These are phyloP conservation scores for Chelmon rostratus DNA, from an alignment of 2,797 vertebrate genomes.

Conservation along the genomic window DNA sequence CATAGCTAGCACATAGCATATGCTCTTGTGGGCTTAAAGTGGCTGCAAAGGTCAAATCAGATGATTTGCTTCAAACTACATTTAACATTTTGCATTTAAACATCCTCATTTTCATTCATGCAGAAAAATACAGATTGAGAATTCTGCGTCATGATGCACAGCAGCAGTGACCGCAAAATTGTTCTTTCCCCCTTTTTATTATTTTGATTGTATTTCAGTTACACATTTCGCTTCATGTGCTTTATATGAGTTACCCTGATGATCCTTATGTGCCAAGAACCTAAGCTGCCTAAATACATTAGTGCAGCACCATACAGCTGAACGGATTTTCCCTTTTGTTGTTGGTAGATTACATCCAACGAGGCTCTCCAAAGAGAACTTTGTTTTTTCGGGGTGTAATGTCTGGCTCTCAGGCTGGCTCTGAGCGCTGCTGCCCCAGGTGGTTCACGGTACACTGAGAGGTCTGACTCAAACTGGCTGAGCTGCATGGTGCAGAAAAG, in stretches of 20 bases:
- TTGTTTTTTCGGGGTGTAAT: slow-evolving; percentile 28
- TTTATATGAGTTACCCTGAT: background rate
- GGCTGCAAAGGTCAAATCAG: background rate
- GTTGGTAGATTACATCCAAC: background rate
- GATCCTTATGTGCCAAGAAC: background rate
- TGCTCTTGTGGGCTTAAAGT: too few relatives aligned
- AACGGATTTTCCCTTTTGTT: background rate
- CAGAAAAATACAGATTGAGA: background rate
- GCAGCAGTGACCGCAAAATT: background rate
- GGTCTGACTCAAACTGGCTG: slow-evolving; percentile 54
- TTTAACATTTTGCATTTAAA: background rate
- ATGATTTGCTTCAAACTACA: background rate
- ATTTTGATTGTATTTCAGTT: background rate
- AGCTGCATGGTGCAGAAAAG: slow-evolving; percentile 64
- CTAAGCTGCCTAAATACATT: background rate
- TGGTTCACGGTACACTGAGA: slow-evolving; percentile 42
- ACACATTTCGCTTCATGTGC: background rate
- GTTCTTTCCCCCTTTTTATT: background rate
- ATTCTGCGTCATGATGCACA: background rate
- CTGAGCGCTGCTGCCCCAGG: slow-evolving; percentile 29
- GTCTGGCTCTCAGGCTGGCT: slow-evolving; percentile 17
- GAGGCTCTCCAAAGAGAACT: slow-evolving; percentile 11
- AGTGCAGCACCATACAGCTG: background rate
- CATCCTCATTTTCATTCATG: background rate
- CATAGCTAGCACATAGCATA: too few relatives aligned